These are phyloP conservation scores for Periparus ater DNA, from an alignment of 2,797 vertebrate species.

Conservation along the genomic window DNA sequence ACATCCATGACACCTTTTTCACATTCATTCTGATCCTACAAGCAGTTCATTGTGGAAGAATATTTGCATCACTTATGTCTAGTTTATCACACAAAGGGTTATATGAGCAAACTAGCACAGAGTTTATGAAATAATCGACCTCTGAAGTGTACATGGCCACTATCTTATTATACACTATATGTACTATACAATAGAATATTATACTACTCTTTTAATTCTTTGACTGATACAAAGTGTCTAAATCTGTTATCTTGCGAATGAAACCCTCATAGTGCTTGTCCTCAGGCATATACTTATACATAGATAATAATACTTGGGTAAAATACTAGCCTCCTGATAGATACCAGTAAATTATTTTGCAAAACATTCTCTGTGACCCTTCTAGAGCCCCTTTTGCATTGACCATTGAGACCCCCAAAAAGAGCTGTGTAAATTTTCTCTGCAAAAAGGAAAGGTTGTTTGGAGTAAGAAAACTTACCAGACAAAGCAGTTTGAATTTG, in stretches of 20 bases:
- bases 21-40: background rate
- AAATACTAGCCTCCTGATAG: background rate
- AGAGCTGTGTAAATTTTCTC: background rate
- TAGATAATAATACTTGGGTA: background rate
- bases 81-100: background rate
- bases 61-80: background rate
- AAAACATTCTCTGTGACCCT: background rate
- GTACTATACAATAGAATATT: background rate
- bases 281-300: background rate
- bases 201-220: background rate
- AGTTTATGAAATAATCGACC: background rate
- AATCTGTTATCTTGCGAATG: background rate
- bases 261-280: background rate
- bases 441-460: background rate
- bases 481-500: background rate
- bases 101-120: background rate
- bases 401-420: background rate
- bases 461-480: background rate
- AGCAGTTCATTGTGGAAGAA: background rate
- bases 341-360: background rate
- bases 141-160: background rate
- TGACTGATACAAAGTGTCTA: background rate
- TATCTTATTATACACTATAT: background rate
- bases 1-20: background rate
- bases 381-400: background rate